phyloP scores from a whole-genome alignment of 2,888 invertebrate genomes.

The Coleophora deauratella region DNA sequence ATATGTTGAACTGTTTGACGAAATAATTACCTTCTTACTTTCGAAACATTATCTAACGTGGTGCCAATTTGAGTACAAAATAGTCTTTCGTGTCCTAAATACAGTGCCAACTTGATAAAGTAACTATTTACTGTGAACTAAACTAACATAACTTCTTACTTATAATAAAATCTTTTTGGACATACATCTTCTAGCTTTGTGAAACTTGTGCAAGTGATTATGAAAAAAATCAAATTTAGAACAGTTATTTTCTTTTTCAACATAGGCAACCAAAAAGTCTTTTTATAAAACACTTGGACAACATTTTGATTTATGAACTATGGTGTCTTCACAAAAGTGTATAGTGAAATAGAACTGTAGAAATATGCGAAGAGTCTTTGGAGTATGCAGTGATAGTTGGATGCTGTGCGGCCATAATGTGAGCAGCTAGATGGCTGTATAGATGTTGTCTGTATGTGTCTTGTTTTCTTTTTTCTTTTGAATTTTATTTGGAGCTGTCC shows the following conservation, averaged over 20 bases:
- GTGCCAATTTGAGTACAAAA: conserved; percentile 37
- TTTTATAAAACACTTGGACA: neutral
- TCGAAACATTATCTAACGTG: conserved; percentile 23
- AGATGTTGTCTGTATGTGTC: conserved; percentile 71
- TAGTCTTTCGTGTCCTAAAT: conserved; percentile 28
- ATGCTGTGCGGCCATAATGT: conserved; percentile 71
- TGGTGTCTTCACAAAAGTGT: neutral
- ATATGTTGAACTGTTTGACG: conserved; percentile 19
- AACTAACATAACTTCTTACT: neutral
- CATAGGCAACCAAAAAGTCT: no score
- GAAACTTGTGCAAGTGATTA: neutral
- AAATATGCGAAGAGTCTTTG: conserved; percentile 69
- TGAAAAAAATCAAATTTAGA: neutral
- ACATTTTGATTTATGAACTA: neutral
- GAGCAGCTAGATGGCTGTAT: conserved; percentile 55
- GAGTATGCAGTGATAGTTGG: conserved; percentile 71
- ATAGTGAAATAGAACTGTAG: neutral
- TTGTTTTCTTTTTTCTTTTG: conserved; percentile 34
- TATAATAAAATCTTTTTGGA: no score
- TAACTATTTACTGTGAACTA: conserved; percentile 2
- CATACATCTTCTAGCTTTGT: neutral
- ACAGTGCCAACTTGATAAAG: conserved; percentile 33
- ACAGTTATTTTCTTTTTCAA: no score
- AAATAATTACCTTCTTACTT: conserved; percentile 12
- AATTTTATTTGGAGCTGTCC: conserved; percentile 18